Evolutionary conservation across 2,888 invertebrate genomes (phyloP).

Genomic region (Dorcus hopei): DNA sequence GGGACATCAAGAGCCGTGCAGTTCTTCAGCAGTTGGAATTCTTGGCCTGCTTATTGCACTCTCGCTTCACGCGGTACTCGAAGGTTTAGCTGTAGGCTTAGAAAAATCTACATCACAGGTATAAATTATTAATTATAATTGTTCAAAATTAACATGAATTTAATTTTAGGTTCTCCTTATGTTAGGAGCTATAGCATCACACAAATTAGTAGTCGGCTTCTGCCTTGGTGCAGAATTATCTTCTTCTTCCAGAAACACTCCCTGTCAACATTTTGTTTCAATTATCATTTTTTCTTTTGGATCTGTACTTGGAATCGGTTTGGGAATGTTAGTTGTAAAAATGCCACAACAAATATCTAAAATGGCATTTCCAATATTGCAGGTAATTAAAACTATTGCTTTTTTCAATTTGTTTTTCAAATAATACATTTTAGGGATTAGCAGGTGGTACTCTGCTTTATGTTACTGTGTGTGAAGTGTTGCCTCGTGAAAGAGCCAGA

Average conservation of each 20-base stretch:
- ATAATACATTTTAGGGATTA: conserved; percentile 53
- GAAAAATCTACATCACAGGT: conserved; percentile 65
- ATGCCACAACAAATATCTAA: conserved; percentile 52
- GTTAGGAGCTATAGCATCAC: conserved; percentile 69
- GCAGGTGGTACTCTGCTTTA: conserved; percentile 76
- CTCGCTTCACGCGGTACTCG: conserved; percentile 73
- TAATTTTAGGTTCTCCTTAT: conserved; percentile 61
- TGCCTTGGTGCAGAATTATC: conserved; percentile 73
- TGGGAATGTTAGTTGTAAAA: conserved; percentile 62
- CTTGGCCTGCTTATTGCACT: conserved; percentile 69
- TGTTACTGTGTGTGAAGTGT: conserved; percentile 73
- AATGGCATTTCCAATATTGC: conserved; percentile 58
- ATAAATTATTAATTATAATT: conserved; percentile 16
- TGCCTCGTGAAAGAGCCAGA: conserved; percentile 71
- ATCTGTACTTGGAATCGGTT: conserved; percentile 64
- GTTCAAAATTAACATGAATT: conserved; percentile 1
- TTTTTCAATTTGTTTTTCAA: conserved; percentile 2
- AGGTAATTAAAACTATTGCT: conserved; percentile 47
- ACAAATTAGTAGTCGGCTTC: conserved; percentile 79
- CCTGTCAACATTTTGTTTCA: conserved; percentile 55
- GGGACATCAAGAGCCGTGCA: conserved; percentile 64
- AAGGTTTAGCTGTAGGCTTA: conserved; percentile 79
- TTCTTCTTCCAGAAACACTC: conserved; percentile 37
- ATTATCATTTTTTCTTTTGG: conserved; percentile 66
- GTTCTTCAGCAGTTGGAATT: conserved; percentile 59